A percentile compares a stretch with the other conserved stretches of the same genome.
Evolutionary conservation across 2,797 vertebrate species (phyloP).

Genomic region (Channa striata): DNA sequence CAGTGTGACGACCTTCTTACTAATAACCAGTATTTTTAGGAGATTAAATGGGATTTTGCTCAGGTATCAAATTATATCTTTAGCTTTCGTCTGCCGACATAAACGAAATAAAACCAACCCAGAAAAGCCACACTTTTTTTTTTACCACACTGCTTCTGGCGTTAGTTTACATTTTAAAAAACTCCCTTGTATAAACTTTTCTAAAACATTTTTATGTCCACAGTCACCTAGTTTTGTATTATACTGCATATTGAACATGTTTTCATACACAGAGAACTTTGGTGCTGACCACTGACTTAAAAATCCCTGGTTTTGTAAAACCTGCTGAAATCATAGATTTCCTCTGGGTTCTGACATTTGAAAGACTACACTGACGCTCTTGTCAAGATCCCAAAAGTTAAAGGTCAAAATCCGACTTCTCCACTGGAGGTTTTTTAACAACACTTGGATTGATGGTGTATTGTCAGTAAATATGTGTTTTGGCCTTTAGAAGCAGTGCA

Average conservation of each 20-base stretch:
- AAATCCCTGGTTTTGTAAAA: neutral
- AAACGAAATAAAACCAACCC: neutral
- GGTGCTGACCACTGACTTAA: neutral
- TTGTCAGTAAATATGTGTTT: slow-evolving; percentile 29
- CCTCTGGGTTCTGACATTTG: slow-evolving; percentile 35
- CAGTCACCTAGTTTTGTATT: neutral
- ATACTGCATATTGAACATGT: neutral
- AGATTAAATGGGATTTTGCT: slow-evolving; percentile 11
- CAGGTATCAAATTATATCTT: neutral
- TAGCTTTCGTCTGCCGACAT: neutral
- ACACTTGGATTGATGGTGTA: slow-evolving; percentile 39
- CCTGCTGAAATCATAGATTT: neutral
- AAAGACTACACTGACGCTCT: slow-evolving; percentile 37
- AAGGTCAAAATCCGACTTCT: slow-evolving; percentile 55
- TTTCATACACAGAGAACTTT: neutral
- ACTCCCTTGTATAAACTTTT: neutral
- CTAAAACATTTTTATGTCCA: too few species aligned
- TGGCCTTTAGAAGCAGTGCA: slow-evolving; percentile 46
- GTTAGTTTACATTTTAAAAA: slow-evolving; percentile 9
- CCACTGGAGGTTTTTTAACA: slow-evolving; percentile 30
- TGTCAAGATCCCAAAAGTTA: slow-evolving; percentile 31
- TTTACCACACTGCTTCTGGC: neutral
- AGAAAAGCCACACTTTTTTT: neutral
- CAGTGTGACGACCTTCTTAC: slow-evolving; percentile 7
- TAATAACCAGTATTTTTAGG: slow-evolving; percentile 7